Evolutionary conservation across 2,113 vertebrate genomes (phyloP), one percentile per base, ranked within the genome.

Genomic region (Archilochus colubris): DNA sequence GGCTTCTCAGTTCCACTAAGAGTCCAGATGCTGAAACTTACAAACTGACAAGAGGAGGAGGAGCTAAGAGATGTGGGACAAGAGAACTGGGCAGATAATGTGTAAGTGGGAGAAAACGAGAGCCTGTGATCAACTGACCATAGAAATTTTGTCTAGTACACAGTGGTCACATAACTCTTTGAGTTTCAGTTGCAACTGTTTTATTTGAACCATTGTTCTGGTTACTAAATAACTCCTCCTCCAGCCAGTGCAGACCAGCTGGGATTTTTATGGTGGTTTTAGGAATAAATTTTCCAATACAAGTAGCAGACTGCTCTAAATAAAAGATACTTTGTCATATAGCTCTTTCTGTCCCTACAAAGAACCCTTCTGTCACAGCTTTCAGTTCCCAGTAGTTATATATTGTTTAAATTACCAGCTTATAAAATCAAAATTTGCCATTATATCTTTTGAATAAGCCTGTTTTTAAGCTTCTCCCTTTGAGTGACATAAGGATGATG

Each of bases 111-210:
- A 83, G 80, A 64, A 67, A 77, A 46, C 28, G 40, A 53, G 19
- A 66, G 27, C 38, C 22, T 53, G 1, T 48, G 18, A 50, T 67
- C 51, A 78, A 22, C 23, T 57, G 61, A 50, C 43, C 0, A 0
- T 36, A n/a, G n/a, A 59, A 86, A 22, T 27, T 0, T 0, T 33
- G 25, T 40, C 12, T 59, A 14, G 17, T 67, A 67, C 36, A 57
- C 9, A 57, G 61, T 21, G 21, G n/a, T 69, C 4, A 0, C 2
- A 0, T 50, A 27, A 40, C n/a, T n/a, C 3, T 86, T 58, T 30
- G 2, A 1, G 22, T 70, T 90, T 86, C 82, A 86, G 59, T 51
- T 77, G 54, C 31, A 57, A 57, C 46, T 85, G 31, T 27, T 90
- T 80, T 57, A 48, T 63, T 66, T 1, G 0, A 33, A 17, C 16